These are phyloP conservation scores for Solenodon paradoxus DNA, from an alignment of 2,113 vertebrate species.

Conservation along the genomic window DNA sequence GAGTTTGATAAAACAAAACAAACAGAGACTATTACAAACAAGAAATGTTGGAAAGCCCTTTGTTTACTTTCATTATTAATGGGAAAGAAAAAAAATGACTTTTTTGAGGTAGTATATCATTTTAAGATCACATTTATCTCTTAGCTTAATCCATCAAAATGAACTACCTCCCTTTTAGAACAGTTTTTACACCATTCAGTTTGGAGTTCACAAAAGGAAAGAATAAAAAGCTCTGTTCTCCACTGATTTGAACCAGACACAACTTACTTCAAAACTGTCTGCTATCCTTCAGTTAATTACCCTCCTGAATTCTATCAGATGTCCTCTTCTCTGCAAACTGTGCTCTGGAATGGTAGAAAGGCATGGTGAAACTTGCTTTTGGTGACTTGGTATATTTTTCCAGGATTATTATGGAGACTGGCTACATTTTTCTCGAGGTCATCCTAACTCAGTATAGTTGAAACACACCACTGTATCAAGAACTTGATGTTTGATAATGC, in stretches of 20 bases:
- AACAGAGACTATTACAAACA: constrained; percentile 26
- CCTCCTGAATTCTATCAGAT: constrained; percentile 57
- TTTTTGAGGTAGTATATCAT: constrained; percentile 36
- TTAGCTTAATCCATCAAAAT: constrained; percentile 47
- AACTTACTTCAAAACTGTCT: constrained; percentile 28
- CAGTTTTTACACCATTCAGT: constrained; percentile 53
- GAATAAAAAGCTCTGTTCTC: constrained; percentile 58
- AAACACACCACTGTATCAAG: constrained; percentile 2
- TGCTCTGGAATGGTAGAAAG: not conserved
- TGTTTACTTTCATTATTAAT: constrained; percentile 57
- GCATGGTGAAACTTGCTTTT: not conserved
- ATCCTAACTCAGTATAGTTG: not conserved
- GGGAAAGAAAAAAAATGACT: constrained; percentile 1
- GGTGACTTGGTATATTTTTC: constrained; percentile 9
- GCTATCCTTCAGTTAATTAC: constrained; percentile 38
- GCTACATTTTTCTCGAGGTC: constrained; percentile 8
- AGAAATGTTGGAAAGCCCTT: constrained; percentile 25
- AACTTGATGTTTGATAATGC: not conserved
- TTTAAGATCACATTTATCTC: constrained; percentile 60
- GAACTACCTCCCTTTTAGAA: constrained; percentile 17
- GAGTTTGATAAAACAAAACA: constrained; percentile 56
- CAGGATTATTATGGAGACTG: not conserved
- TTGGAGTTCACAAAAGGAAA: constrained; percentile 43
- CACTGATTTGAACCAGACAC: constrained; percentile 71
- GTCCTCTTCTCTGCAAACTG: constrained; percentile 26